Evolutionary conservation across 2,797 vertebrate genomes (phyloP).

Genomic region (Protosalanx chinensis): DNA sequence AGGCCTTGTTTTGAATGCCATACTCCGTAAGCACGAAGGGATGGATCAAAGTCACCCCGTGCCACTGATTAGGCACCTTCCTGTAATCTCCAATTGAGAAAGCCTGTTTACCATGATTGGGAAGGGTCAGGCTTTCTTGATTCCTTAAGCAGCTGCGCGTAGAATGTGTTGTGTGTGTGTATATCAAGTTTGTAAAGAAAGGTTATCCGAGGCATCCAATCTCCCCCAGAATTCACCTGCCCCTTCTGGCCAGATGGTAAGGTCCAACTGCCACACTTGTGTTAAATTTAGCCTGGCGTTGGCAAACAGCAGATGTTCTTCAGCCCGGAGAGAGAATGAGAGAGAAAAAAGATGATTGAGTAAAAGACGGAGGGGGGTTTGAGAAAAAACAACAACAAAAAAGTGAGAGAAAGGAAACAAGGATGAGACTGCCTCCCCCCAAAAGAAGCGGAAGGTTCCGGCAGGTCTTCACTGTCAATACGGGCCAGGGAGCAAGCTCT

Average conservation of each 20-base stretch:
- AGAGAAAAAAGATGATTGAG: neutral
- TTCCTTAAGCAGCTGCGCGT: slow-evolving; percentile 8
- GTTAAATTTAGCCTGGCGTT: slow-evolving; percentile 64
- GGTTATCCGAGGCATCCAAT: slow-evolving; percentile 42
- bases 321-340: slow-evolving; percentile 17
- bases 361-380: slow-evolving; percentile 22
- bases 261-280: slow-evolving; percentile 52
- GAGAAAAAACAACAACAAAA: neutral
- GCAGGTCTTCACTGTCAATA: slow-evolving; percentile 33
- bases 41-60: slow-evolving; percentile 62
- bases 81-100: slow-evolving; percentile 43
- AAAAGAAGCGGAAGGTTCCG: slow-evolving; percentile 16
- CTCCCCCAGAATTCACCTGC: slow-evolving; percentile 18
- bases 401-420: neutral
- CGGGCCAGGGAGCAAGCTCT: slow-evolving; percentile 35
- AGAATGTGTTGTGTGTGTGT: slow-evolving; percentile 7
- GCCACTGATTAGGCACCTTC: slow-evolving; percentile 52
- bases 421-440: neutral
- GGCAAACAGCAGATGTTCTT: slow-evolving; percentile 61
- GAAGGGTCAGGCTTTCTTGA: slow-evolving; percentile 23
- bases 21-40: slow-evolving; percentile 32
- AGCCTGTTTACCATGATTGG: neutral
- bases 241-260: slow-evolving; percentile 50
- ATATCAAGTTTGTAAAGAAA: slow-evolving; percentile 7
- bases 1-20: slow-evolving; percentile 30